Evolutionary conservation across 30 jellyfish, hydroid and myxozoan species (phyloP).

Genomic region (Aurelia coerulea): DNA sequence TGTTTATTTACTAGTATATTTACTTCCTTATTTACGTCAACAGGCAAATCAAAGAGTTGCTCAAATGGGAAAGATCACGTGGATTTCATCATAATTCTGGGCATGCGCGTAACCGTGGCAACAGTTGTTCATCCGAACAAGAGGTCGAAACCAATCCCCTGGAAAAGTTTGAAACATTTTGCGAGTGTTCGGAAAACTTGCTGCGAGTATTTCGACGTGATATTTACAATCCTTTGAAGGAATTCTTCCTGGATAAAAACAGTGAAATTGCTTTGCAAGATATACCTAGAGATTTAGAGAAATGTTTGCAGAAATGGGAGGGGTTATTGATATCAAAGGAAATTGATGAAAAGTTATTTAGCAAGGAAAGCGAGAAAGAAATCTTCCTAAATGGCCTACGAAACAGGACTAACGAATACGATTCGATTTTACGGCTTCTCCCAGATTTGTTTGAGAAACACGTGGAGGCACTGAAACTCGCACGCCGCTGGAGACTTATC

Average conservation of each 20-base stretch:
- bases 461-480: constrained; percentile 76
- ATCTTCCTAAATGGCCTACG: constrained; percentile 58
- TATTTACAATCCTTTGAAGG: constrained; percentile 88
- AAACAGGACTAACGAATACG: constrained; percentile 75
- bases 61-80: constrained; percentile 72
- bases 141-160: constrained; percentile 67
- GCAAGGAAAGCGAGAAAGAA: constrained; percentile 82
- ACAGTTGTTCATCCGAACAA: constrained; percentile 61
- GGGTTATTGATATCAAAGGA: constrained; percentile 32
- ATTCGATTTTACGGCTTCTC: constrained; percentile 73
- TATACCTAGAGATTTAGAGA: constrained; percentile 55
- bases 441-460: constrained; percentile 92
- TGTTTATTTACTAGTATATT: too few relatives aligned
- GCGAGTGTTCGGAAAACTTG: constrained; percentile 73
- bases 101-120: constrained; percentile 50
- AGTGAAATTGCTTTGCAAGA: constrained; percentile 53
- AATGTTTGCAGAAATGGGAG: constrained; percentile 88
- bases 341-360: constrained; percentile 68
- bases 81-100: constrained; percentile 77
- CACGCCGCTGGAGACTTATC: constrained; percentile 84
- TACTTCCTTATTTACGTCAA: too few relatives aligned
- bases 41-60: constrained; percentile 65
- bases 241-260: constrained; percentile 55
- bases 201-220: constrained; percentile 69
- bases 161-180: constrained; percentile 77